phyloP scores from a whole-genome alignment of 2,888 invertebrate species.

The Leptinotarsa haldemani region DNA sequence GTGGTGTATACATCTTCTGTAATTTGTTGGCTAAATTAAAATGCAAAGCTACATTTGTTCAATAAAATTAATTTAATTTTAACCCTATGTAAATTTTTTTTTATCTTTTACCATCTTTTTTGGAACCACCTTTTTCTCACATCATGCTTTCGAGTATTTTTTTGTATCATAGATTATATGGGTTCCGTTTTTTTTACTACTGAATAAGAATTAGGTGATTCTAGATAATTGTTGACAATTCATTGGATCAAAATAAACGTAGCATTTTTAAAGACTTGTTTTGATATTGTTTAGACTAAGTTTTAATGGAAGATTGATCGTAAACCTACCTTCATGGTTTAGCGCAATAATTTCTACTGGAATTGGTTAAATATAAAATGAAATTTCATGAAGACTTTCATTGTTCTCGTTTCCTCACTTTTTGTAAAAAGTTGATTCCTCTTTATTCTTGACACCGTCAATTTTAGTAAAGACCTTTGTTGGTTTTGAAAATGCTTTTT shows the following conservation, averaged over 20 bases:
- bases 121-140: constrained; percentile 56
- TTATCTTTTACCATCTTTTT: constrained; percentile 50
- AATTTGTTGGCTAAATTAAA: constrained; percentile 59
- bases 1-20: constrained; percentile 55
- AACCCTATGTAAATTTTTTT: constrained; percentile 58
- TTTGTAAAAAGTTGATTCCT: background rate
- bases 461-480: no score
- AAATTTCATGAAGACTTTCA: constrained; percentile 44
- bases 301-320: constrained; percentile 49
- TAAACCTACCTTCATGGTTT: constrained; percentile 49
- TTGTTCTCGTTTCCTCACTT: constrained; percentile 35
- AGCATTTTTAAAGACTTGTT: constrained; percentile 59
- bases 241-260: constrained; percentile 54
- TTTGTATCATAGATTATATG: constrained; percentile 47
- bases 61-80: constrained; percentile 61
- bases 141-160: constrained; percentile 34
- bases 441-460: background rate
- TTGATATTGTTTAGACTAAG: constrained; percentile 59
- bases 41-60: constrained; percentile 57
- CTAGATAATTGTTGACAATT: constrained; percentile 56
- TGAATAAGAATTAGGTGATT: constrained; percentile 54
- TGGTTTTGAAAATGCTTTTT: no score
- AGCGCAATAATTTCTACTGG: constrained; percentile 58
- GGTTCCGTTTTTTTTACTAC: constrained; percentile 40
- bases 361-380: constrained; percentile 57